phyloP scores from a whole-genome alignment of 2,113 vertebrate species.

The Plestiodon gilberti region DNA sequence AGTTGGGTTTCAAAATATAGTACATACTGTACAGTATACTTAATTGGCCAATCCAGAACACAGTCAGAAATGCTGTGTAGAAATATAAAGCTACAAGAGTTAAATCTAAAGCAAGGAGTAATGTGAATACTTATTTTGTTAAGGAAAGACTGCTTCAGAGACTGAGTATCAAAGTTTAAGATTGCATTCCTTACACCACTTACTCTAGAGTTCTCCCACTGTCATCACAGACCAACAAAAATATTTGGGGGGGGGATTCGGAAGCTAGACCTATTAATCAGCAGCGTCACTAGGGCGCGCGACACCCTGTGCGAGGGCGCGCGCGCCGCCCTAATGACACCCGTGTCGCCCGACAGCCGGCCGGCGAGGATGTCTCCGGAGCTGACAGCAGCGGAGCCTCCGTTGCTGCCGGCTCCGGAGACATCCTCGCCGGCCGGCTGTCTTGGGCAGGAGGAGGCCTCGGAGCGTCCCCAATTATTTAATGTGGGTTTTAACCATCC shows the following conservation, averaged over 20 bases:
- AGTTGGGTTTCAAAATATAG: constrained; percentile 9
- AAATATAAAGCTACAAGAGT: constrained; percentile 53
- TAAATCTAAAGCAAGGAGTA: constrained; percentile 49
- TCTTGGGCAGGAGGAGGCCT: too few species aligned
- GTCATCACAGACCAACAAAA: too few species aligned
- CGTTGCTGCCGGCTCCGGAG: too few species aligned
- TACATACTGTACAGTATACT: constrained; percentile 10
- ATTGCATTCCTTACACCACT: background rate
- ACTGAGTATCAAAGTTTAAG: background rate
- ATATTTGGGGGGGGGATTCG: too few species aligned
- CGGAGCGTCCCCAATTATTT: constrained; percentile 14
- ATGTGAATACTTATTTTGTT: background rate
- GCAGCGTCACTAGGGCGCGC: too few species aligned
- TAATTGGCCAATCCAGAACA: constrained; percentile 26
- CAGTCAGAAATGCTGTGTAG: constrained; percentile 43
- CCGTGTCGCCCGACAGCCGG: too few species aligned
- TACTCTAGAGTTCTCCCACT: background rate
- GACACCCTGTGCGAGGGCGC: too few species aligned
- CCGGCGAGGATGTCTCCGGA: too few species aligned
- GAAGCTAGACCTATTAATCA: too few species aligned
- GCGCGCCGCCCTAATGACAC: too few species aligned
- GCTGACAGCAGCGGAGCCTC: too few species aligned
- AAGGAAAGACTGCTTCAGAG: background rate
- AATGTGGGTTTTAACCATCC: background rate
- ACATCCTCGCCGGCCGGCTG: too few species aligned